Conservation (phyloP, 1,140 invertebrate species). For the Drosophila seguyi region DNA sequence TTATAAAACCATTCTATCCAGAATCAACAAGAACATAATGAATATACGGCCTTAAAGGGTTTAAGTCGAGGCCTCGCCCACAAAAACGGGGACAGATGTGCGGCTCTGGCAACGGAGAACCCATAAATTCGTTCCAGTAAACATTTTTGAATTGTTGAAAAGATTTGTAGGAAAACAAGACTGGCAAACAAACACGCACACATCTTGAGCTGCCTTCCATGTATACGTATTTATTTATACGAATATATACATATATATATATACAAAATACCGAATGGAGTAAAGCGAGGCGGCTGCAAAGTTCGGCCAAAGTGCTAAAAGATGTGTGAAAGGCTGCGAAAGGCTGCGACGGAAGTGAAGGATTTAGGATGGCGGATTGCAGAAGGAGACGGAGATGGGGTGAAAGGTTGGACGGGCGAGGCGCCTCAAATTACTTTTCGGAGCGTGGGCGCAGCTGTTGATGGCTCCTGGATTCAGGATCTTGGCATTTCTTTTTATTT, state of each 20-base stretch:
- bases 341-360: slow-evolving; percentile 59
- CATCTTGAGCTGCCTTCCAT: slow-evolving; percentile 13
- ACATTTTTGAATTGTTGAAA: slow-evolving; percentile 78
- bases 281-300: slow-evolving; percentile 31
- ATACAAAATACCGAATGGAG: slow-evolving; percentile 5
- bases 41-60: slow-evolving; percentile 40
- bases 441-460: slow-evolving; percentile 57
- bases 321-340: slow-evolving; percentile 79
- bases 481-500: slow-evolving; percentile 58
- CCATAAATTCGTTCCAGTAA: slow-evolving; percentile 66
- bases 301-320: slow-evolving; percentile 64
- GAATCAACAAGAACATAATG: slow-evolving; percentile 37
- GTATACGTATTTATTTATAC: slow-evolving; percentile 30
- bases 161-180: slow-evolving; percentile 62
- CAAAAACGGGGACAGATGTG: slow-evolving; percentile 32
- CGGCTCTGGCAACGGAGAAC: slow-evolving; percentile 25
- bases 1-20: slow-evolving; percentile 18
- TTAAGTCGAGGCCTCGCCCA: slow-evolving; percentile 9
- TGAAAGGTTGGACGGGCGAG: slow-evolving; percentile 50
- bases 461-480: slow-evolving; percentile 40
- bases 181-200: slow-evolving; percentile 35
- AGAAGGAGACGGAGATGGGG: slow-evolving; percentile 56
- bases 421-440: slow-evolving; percentile 71
- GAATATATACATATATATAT: slow-evolving; percentile 1
- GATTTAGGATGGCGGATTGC: slow-evolving; percentile 54